Base-by-base conservation (phyloP, 2,797 vertebrate species). In the Fistularia commersonii region DNA sequence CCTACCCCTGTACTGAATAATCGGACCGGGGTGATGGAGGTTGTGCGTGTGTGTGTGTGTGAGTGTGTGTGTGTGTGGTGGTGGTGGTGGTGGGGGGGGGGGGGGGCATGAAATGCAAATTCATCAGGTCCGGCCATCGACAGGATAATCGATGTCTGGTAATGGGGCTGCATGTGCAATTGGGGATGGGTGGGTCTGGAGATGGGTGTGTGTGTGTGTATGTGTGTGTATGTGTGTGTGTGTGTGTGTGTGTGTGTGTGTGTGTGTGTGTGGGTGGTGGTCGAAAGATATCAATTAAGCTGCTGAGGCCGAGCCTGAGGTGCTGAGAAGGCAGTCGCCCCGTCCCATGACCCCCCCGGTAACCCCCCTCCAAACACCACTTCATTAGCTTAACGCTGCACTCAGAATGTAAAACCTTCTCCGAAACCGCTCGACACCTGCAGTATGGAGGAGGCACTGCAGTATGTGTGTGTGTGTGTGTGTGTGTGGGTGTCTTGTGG, bases 291-390 rank as follows among this genome's bases (percentile, higher is more conserved):
- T 91, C 88, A 90, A 90, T 92, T 91, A 90, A 80, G 59, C 78
- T 84, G 86, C 80, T 72, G 85, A 84, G 82, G 91, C 87, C 89
- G 87, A 83, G 61, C 84, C 86, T 12, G 54, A 79, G 88, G 76
- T 84, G 90, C 90, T 91, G 87, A 92, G 87, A 53, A 61, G 77
- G 91, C 92, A 92, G 90, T 90, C n/a, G n/a, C n/a, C n/a, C n/a
- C n/a, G n/a, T n/a, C n/a, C n/a, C n/a, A n/a, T n/a, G n/a, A n/a
- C n/a, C n/a, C n/a, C n/a, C n/a, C n/a, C n/a, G n/a, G n/a, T n/a
- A n/a, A n/a, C n/a, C n/a, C n/a, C n/a, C n/a, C 91, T 81, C 71
- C 82, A 84, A 74, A 89, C 87, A 87, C 81, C 56, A 85, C 67
- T 90, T 91, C 87, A 91, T 90, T 92, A 93, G 85, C 87, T 80